Percentiles rank a stretch among this genome's conserved stretches.
Evolutionary conservation across 2,113 vertebrate species (phyloP).

Genomic region (Microtus richardsoni): DNA sequence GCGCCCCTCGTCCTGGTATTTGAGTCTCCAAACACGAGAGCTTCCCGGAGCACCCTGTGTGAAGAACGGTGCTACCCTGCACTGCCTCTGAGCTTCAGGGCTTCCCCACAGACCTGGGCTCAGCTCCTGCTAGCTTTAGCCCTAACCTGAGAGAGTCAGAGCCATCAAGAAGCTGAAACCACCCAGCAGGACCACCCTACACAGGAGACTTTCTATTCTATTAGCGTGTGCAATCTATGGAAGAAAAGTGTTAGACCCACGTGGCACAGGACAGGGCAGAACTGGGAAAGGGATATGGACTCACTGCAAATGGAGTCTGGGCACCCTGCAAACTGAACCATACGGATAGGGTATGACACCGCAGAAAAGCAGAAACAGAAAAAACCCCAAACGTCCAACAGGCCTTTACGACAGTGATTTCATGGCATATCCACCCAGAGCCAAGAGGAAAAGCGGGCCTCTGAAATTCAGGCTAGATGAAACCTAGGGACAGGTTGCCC

Average conservation of each 20-base stretch:
- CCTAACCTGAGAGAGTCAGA: neutral
- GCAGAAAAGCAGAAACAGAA: neutral
- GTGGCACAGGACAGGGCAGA: neutral
- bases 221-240: neutral
- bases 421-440: neutral
- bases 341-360: neutral
- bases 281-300: accelerated
- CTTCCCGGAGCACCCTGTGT: neutral
- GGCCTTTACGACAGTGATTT: neutral
- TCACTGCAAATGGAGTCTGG: neutral
- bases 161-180: conserved; percentile 34
- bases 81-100: neutral
- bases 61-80: neutral
- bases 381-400: neutral
- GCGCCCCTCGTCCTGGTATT: conserved; percentile 80
- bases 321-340: neutral
- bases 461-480: neutral
- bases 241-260: neutral
- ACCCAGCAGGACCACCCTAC: neutral
- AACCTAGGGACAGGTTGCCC: neutral
- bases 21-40: conserved; percentile 48
- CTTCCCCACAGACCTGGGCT: neutral
- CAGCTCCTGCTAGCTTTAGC: neutral
- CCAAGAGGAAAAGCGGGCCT: neutral
- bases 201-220: neutral